Evolutionary conservation across 2,797 vertebrate genomes (phyloP), one percentile per base, ranked within the genome.

Genomic region (Zonotrichia albicollis): DNA sequence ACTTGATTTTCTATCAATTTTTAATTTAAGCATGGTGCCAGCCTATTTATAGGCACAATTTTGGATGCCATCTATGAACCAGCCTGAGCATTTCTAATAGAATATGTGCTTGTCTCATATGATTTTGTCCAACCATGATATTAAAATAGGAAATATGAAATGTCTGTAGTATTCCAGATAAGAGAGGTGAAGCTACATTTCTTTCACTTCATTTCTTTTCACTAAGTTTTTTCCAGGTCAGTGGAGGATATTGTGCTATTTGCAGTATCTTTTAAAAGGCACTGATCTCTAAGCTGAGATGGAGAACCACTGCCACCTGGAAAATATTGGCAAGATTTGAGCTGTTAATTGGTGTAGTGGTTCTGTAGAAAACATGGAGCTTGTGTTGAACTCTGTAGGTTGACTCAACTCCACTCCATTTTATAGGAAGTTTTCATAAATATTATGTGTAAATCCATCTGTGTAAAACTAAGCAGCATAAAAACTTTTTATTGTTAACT

Each of bases 321-420:
- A 73, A 95, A 73, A 82, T 75, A 75, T 32, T 94, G 87, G 89
- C 78, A 89, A 67, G 84, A 64, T 77, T n/a, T 51, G 57, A 84
- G 70, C 78, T 87, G 74, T 51, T 90, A 89, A 90, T 89, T 90
- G 67, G 36, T 92, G n/a, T 38, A 89, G 34, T 3, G 5, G 9
- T 74, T 87, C 42, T 72, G 29, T 40, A 73, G 50, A 17, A 87
- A 92, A 78, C 34, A 15, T 3, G 3, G 5, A 27, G 23, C 46
- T 93, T 10, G 5, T 43, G 12, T 26, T 87, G 55, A 84, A 53
- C 64, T 89, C 60, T 55, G 27, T 54, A 70, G 30, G 48, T 57
- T 64, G 67, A 70, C 27, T 90, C 13, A 61, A 29, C 16, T 70
- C 36, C 40, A 6, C 29, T 85, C 65, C 29, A 3, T 83, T 68